Percentiles rank a stretch among this genome's conserved stretches.
These are phyloP conservation scores for Gymnocheta viridis DNA, from an alignment of 2,888 invertebrate genomes.

Conservation along the genomic window DNA sequence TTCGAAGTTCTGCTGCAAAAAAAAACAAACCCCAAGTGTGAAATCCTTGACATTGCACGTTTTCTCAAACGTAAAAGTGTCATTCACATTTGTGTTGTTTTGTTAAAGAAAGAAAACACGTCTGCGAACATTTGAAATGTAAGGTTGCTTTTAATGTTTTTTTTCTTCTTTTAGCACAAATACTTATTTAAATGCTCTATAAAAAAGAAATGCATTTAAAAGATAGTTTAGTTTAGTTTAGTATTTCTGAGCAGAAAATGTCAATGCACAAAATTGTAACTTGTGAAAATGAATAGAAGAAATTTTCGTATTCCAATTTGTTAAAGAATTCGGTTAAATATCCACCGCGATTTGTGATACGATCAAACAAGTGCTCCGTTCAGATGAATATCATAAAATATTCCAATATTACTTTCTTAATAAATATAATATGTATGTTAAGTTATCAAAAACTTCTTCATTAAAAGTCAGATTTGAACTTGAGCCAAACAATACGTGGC, in stretches of 20 bases:
- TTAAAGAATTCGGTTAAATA: too few species aligned
- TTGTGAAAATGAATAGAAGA: too few species aligned
- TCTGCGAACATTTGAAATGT: background rate
- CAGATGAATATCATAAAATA: too few species aligned
- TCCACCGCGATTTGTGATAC: too few species aligned
- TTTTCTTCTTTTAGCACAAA: constrained; percentile 7
- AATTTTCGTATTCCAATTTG: too few species aligned
- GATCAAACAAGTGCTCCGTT: too few species aligned
- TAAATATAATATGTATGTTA: too few species aligned
- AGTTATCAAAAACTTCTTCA: too few species aligned
- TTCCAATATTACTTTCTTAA: too few species aligned
- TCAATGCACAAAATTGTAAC: background rate
- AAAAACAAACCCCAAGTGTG: constrained; percentile 28
- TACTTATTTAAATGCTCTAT: background rate
- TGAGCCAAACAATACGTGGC: too few species aligned
- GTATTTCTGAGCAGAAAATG: constrained; percentile 17
- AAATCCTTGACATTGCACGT: constrained; percentile 70
- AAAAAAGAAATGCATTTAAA: background rate
- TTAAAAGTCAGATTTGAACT: too few species aligned
- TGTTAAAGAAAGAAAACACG: constrained; percentile 4
- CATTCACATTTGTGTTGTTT: constrained; percentile 56
- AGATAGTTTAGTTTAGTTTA: background rate
- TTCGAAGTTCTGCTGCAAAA: background rate
- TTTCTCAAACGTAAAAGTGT: constrained; percentile 50
- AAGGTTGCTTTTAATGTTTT: background rate